Evolutionary conservation across 2,888 invertebrate genomes (phyloP).

Genomic region (Phyllotreta striolata): DNA sequence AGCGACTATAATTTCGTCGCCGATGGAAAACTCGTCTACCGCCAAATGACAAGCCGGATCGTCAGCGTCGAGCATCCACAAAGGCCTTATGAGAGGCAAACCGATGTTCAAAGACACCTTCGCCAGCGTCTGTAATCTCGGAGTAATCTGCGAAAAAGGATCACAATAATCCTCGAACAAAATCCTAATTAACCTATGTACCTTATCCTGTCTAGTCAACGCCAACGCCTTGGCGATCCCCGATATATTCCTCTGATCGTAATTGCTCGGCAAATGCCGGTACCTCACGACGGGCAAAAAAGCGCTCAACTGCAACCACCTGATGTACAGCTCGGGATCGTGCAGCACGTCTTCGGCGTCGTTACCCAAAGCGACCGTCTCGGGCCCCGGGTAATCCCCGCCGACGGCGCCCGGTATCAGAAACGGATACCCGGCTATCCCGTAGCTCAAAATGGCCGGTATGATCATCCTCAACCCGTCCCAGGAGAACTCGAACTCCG

Average conservation of each 20-base stretch:
- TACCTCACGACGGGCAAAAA: constrained; percentile 93
- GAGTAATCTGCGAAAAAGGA: constrained; percentile 71
- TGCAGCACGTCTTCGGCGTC: constrained; percentile 67
- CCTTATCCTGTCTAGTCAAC: constrained; percentile 75
- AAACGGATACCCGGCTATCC: constrained; percentile 91
- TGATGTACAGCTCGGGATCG: constrained; percentile 82
- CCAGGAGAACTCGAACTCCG: constrained; percentile 90
- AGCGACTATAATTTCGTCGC: constrained; percentile 89
- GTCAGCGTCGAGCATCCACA: constrained; percentile 88
- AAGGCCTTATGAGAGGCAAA: constrained; percentile 82
- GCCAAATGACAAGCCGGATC: constrained; percentile 81
- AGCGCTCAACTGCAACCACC: constrained; percentile 91
- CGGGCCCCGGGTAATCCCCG: constrained; percentile 78
- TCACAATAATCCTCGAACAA: no score
- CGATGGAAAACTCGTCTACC: constrained; percentile 87
- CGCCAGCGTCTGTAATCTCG: constrained; percentile 78
- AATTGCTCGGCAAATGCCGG: constrained; percentile 88
- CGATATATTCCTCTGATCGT: constrained; percentile 77
- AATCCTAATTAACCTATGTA: no score
- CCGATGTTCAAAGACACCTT: constrained; percentile 83
- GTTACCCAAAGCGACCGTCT: constrained; percentile 61
- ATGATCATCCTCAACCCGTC: constrained; percentile 75
- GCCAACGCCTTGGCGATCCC: constrained; percentile 81
- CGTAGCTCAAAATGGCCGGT: constrained; percentile 86
- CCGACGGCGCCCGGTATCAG: constrained; percentile 94